Conservation (phyloP, 2,113 vertebrate species). For the Acanthisitta chloris region DNA sequence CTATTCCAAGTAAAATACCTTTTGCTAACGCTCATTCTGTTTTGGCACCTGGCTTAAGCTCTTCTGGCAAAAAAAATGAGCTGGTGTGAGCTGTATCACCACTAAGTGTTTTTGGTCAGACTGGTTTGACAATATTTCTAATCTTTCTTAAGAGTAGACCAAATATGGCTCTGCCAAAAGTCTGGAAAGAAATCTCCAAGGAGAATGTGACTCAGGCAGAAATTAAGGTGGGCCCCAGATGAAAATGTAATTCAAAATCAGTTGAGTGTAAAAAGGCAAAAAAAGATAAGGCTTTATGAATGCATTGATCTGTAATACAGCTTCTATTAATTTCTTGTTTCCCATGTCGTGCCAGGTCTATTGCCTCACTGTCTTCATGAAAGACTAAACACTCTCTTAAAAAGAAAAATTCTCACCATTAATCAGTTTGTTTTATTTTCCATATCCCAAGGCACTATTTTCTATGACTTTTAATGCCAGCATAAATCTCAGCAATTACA, state of each 20-base stretch:
- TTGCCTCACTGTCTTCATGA: neutral
- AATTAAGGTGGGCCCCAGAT: constrained; percentile 9
- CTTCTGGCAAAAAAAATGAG: neutral
- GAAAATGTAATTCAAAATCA: neutral
- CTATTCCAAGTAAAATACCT: constrained; percentile 42
- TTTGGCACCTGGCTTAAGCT: neutral
- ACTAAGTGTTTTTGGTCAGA: constrained; percentile 31
- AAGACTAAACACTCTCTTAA: constrained; percentile 31
- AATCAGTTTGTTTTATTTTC: constrained; percentile 44
- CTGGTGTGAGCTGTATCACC: neutral
- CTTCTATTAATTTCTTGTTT: neutral
- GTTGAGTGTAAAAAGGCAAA: neutral
- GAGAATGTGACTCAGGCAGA: constrained; percentile 34
- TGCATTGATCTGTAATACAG: neutral
- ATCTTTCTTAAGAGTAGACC: constrained; percentile 43
- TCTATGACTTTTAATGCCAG: constrained; percentile 28
- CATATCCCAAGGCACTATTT: constrained; percentile 15
- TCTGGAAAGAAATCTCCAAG: constrained; percentile 26
- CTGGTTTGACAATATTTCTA: constrained; percentile 37
- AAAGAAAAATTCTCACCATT: constrained; percentile 22
- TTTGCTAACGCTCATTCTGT: constrained; percentile 28
- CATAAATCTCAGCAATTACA: constrained; percentile 47
- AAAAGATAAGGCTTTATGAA: constrained; percentile 24
- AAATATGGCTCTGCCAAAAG: constrained; percentile 30
- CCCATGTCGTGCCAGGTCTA: neutral